A percentile compares a stretch with the other conserved stretches of the same genome.
Conservation (phyloP, 2,888 invertebrate species). For the Eledona agricola region DNA sequence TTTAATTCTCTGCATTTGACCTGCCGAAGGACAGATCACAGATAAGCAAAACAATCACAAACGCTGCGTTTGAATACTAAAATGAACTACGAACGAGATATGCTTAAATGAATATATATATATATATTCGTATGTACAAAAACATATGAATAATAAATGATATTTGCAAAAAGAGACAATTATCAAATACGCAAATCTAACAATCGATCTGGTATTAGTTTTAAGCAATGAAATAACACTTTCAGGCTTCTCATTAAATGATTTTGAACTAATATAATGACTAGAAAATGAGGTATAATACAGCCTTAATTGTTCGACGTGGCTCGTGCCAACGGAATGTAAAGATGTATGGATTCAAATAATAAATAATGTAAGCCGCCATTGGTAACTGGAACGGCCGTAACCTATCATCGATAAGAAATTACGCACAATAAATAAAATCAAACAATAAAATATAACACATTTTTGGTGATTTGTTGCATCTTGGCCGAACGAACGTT, state of each 20-base stretch:
- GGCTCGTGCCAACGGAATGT: constrained; percentile 36
- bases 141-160: too few species aligned
- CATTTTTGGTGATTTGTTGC: constrained; percentile 19
- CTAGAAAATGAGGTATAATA: constrained; percentile 46
- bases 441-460: constrained; percentile 24
- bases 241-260: constrained; percentile 22
- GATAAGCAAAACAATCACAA: constrained; percentile 46
- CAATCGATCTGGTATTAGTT: constrained; percentile 30
- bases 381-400: too few species aligned
- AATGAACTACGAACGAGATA: too few species aligned
- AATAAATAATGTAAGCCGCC: constrained; percentile 11
- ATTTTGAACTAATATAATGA: constrained; percentile 39
- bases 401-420: neutral
- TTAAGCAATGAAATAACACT: constrained; percentile 34
- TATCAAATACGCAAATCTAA: constrained; percentile 31
- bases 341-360: constrained; percentile 39
- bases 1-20: constrained; percentile 58
- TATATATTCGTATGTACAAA: constrained; percentile 18
- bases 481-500: constrained; percentile 18
- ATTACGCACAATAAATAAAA: constrained; percentile 9
- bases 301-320: constrained; percentile 27
- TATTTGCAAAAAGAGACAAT: constrained; percentile 31
- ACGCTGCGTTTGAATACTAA: constrained; percentile 26
- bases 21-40: constrained; percentile 52
- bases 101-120: constrained; percentile 10